phyloP scores from a whole-genome alignment of 2,113 vertebrate species.

The Dicentrarchus labrax region DNA sequence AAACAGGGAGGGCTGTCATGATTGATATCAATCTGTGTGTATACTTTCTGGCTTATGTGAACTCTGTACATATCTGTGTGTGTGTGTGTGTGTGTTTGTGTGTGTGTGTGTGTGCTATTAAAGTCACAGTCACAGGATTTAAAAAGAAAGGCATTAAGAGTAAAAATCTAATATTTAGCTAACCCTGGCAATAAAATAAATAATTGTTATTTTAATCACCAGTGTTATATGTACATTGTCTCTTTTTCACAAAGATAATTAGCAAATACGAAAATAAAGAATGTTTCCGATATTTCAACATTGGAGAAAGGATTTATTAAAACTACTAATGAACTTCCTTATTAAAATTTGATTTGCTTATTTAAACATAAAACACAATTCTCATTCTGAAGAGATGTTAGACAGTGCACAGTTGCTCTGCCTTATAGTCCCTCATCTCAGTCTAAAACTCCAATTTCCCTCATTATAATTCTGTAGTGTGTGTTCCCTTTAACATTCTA shows the following conservation, averaged over 20 bases:
- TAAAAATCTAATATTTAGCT: too few relatives aligned
- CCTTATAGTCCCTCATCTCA: background rate
- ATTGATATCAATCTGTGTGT: conserved; percentile 26
- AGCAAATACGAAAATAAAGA: background rate
- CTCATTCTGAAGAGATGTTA: background rate
- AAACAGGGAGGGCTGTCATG: background rate
- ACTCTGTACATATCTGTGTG: background rate
- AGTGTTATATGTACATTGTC: too few relatives aligned
- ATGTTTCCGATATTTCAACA: background rate
- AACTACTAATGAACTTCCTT: background rate
- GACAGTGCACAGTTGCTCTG: background rate
- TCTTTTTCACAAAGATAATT: background rate
- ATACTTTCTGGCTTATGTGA: background rate
- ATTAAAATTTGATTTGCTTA: background rate
- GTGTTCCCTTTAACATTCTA: background rate
- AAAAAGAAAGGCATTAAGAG: background rate
- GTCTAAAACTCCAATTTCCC: background rate
- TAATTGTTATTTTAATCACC: too few relatives aligned
- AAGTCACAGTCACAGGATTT: background rate
- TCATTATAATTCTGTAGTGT: background rate
- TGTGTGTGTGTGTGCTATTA: background rate
- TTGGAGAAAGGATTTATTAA: background rate
- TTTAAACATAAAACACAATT: background rate
- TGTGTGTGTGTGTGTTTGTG: background rate
- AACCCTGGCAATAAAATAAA: background rate